These are phyloP conservation scores for Platycheirus albimanus DNA, from an alignment of 2,888 invertebrate genomes.

Conservation along the genomic window DNA sequence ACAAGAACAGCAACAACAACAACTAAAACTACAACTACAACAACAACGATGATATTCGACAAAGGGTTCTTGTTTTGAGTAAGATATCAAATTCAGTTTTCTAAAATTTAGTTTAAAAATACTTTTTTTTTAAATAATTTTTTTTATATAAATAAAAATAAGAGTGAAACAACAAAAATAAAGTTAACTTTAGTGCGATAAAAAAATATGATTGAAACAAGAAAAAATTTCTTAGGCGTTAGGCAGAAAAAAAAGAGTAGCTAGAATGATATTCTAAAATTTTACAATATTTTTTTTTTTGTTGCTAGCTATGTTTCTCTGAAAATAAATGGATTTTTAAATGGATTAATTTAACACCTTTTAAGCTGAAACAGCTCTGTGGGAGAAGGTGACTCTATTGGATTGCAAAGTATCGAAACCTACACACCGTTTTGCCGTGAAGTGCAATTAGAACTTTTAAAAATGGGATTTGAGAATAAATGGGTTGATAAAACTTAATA, in stretches of 20 bases:
- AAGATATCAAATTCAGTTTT: conserved; percentile 57
- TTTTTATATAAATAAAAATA: conserved; percentile 7
- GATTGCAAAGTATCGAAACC: background rate
- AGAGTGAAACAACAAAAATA: background rate
- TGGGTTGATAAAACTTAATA: conserved; percentile 19
- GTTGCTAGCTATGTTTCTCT: conserved; percentile 13
- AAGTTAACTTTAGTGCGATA: conserved; percentile 20
- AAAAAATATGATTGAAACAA: conserved; percentile 6
- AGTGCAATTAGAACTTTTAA: conserved; percentile 11
- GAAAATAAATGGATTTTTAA: conserved; percentile 1
- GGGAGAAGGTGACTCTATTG: background rate
- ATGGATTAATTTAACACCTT: background rate
- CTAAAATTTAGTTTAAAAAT: conserved; percentile 19
- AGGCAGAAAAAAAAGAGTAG: conserved; percentile 41
- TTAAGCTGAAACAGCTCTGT: background rate
- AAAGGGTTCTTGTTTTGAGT: conserved; percentile 51
- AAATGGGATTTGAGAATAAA: conserved; percentile 6
- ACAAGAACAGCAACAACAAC: background rate
- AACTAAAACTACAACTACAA: too few species aligned
- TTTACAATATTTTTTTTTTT: conserved; percentile 18
- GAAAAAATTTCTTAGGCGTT: conserved; percentile 32
- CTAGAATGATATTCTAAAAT: conserved; percentile 32
- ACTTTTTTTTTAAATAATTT: background rate
- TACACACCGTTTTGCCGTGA: too few species aligned
- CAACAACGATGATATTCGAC: conserved; percentile 23